A percentile compares a stretch with the other conserved stretches of the same genome.
Conservation (phyloP, 2,113 vertebrate genomes). For the Alligator sinensis region DNA sequence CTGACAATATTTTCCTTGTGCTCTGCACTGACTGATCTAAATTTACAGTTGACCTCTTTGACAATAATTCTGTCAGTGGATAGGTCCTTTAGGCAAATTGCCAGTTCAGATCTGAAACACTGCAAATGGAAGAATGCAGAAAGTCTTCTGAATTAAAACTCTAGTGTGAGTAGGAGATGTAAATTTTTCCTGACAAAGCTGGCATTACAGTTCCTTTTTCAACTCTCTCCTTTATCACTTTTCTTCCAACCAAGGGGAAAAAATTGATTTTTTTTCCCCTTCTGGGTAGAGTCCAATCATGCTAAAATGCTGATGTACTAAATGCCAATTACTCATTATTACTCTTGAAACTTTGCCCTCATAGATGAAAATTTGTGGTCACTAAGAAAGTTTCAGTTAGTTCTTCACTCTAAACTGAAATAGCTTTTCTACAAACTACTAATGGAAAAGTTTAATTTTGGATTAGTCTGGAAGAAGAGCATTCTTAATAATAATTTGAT, state of each 20-base stretch:
- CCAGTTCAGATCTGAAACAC: slow-evolving; percentile 53
- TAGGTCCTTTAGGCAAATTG: slow-evolving; percentile 33
- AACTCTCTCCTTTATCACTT: slow-evolving; percentile 23
- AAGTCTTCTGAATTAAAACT: slow-evolving; percentile 27
- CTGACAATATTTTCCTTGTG: slow-evolving; percentile 42
- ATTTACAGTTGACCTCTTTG: slow-evolving; percentile 57
- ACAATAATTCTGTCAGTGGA: slow-evolving; percentile 53
- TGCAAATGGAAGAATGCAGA: slow-evolving; percentile 30
- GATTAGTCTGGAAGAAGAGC: slow-evolving; percentile 22
- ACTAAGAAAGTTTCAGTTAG: slow-evolving; percentile 43
- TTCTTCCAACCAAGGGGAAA: background rate
- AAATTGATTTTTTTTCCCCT: background rate
- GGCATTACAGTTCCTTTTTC: background rate
- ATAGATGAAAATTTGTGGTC: slow-evolving; percentile 49
- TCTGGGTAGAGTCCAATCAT: slow-evolving; percentile 10
- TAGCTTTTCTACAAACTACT: slow-evolving; percentile 23
- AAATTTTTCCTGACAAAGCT: slow-evolving; percentile 47
- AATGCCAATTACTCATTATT: slow-evolving; percentile 55
- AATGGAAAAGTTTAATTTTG: slow-evolving; percentile 20
- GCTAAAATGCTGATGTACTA: slow-evolving; percentile 46
- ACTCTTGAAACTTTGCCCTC: slow-evolving; percentile 40
- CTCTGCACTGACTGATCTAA: slow-evolving; percentile 38
- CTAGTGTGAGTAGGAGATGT: background rate
- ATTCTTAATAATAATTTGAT: slow-evolving; percentile 7
- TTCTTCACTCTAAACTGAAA: slow-evolving; percentile 47